These are phyloP conservation scores for Hyalella azteca DNA, from an alignment of 2,888 invertebrate genomes.

Conservation along the genomic window DNA sequence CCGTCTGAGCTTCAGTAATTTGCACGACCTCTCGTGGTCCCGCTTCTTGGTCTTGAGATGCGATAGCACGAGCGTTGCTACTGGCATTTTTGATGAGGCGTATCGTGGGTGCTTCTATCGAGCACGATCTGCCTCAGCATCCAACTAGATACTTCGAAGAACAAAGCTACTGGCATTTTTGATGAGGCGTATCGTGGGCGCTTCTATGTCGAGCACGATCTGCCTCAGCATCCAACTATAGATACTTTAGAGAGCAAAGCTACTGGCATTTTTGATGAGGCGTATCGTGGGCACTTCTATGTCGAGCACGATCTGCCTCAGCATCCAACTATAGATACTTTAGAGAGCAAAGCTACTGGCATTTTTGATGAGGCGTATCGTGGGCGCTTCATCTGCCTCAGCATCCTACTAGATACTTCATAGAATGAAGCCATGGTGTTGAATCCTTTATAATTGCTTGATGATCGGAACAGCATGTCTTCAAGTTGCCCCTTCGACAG, in stretches of 20 bases:
- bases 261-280: constrained; percentile 6
- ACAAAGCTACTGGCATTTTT: constrained; percentile 15
- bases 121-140: no score
- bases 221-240: not conserved
- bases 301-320: no score
- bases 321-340: not conserved
- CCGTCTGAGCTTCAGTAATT: not conserved
- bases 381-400: not conserved
- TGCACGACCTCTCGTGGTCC: constrained; percentile 26
- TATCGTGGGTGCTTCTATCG: not conserved
- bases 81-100: not conserved
- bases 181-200: not conserved
- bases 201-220: no score
- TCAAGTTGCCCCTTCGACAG: no score
- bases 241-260: not conserved
- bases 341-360: constrained; percentile 4
- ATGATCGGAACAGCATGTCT: no score
- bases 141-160: not conserved
- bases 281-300: not conserved
- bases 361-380: not conserved
- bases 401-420: not conserved
- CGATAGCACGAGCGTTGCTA: constrained; percentile 34
- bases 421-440: not conserved
- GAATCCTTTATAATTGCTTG: no score
- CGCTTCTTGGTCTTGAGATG: not conserved